Evolutionary conservation across 2,888 invertebrate genomes (phyloP).

Genomic region (Hyalella azteca): DNA sequence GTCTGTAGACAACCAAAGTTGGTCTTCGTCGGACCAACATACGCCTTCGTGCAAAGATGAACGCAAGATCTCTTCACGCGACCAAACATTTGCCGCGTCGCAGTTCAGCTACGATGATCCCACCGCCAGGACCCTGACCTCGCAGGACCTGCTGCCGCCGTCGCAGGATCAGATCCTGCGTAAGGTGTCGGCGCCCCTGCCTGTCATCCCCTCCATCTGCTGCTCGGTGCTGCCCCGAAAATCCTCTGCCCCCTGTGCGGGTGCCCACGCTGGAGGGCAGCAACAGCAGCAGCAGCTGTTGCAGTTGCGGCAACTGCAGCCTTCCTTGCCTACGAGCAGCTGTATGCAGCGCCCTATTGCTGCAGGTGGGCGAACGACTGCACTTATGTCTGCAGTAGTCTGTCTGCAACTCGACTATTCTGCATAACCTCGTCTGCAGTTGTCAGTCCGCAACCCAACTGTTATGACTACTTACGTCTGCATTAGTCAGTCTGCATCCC

Average conservation of each 20-base stretch:
- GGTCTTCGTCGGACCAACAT: conserved; percentile 38
- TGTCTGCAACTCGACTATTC: no score
- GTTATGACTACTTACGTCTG: no score
- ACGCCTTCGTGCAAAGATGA: no score
- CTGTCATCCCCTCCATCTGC: conserved; percentile 33
- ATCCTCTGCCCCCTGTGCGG: conserved; percentile 16
- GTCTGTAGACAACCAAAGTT: no score
- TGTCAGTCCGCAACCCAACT: no score
- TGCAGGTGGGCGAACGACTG: conserved; percentile 29
- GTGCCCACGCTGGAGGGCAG: background rate
- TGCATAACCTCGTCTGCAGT: no score
- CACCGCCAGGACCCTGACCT: background rate
- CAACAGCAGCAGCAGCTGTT: conserved; percentile 11
- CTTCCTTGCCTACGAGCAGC: background rate
- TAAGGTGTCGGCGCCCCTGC: conserved; percentile 25
- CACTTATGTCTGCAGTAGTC: no score
- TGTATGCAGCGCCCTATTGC: conserved; percentile 2
- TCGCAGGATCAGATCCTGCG: background rate
- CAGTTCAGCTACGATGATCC: background rate
- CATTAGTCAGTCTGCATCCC: no score
- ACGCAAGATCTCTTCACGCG: no score
- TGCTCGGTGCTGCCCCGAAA: conserved; percentile 18
- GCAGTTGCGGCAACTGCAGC: background rate
- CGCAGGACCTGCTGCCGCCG: conserved; percentile 19
- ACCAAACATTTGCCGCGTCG: no score